These are phyloP conservation scores for Danionella cerebrum DNA, from an alignment of 2,113 vertebrate genomes.

Conservation along the genomic window DNA sequence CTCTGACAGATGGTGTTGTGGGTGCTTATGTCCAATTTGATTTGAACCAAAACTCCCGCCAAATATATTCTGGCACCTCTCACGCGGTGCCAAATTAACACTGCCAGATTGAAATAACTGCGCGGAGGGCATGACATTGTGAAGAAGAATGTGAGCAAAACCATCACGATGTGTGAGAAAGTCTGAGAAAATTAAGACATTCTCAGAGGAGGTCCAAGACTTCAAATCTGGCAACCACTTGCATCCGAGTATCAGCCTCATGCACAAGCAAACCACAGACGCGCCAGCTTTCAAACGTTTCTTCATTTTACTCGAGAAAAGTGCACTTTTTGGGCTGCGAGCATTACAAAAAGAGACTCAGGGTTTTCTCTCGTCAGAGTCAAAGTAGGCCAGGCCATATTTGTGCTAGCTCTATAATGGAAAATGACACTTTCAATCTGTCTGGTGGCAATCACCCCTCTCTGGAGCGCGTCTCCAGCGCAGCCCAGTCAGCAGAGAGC, in stretches of 20 bases:
- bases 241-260: neutral
- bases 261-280: neutral
- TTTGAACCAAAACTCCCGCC: conserved; percentile 75
- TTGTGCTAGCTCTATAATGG: conserved; percentile 55
- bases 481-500: conserved; percentile 19
- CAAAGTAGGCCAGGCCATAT: conserved; percentile 59
- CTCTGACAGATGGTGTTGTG: conserved; percentile 77
- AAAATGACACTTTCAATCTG: conserved; percentile 76
- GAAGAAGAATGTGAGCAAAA: conserved; percentile 70
- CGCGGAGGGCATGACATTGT: conserved; percentile 71
- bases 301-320: too few relatives aligned
- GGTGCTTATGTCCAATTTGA: conserved; percentile 79
- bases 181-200: conserved; percentile 39
- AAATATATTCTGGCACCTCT: conserved; percentile 74
- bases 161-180: conserved; percentile 64
- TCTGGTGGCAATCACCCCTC: conserved; percentile 68
- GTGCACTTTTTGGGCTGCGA: too few relatives aligned
- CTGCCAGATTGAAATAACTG: conserved; percentile 73
- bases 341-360: too few relatives aligned
- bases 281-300: conserved; percentile 24
- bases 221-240: conserved; percentile 9
- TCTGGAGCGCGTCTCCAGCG: conserved; percentile 42
- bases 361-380: conserved; percentile 57
- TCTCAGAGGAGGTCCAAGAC: conserved; percentile 34
- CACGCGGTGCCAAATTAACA: conserved; percentile 63